phyloP scores from a whole-genome alignment of 2,797 vertebrate species.

The Melanotaenia boesemani region DNA sequence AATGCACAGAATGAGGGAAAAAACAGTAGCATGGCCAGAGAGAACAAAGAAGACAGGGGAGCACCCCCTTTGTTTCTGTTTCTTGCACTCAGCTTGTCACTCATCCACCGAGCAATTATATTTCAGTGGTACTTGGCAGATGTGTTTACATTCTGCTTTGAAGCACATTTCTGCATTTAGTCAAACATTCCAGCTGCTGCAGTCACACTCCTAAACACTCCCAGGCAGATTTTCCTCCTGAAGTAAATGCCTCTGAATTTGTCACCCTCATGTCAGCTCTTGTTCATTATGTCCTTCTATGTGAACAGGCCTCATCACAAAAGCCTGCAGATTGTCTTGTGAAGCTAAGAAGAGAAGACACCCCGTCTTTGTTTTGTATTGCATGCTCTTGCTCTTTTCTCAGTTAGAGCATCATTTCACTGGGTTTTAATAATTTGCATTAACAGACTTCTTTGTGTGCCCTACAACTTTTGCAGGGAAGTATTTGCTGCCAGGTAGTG shows the following conservation, averaged over 20 bases:
- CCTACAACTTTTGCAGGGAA: conserved; percentile 47
- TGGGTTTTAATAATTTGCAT: conserved; percentile 60
- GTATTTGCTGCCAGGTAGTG: conserved; percentile 41
- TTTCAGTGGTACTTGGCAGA: conserved; percentile 3
- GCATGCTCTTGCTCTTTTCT: conserved; percentile 34
- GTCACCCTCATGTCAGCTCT: conserved; percentile 28
- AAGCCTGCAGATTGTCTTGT: conserved; percentile 22
- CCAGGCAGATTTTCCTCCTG: conserved; percentile 18
- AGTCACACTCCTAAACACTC: conserved; percentile 5
- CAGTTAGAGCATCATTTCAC: conserved; percentile 39
- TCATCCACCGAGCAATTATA: background rate
- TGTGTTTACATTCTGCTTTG: conserved; percentile 15
- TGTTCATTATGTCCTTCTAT: conserved; percentile 10
- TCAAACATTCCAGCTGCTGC: conserved; percentile 16
- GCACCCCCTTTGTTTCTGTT: conserved; percentile 12
- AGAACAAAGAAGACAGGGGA: conserved; percentile 22
- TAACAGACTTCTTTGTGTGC: conserved; percentile 45
- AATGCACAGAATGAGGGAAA: conserved; percentile 40
- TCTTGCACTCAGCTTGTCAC: background rate
- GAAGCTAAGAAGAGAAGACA: conserved; percentile 28
- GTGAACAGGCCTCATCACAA: conserved; percentile 22
- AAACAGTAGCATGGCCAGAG: conserved; percentile 4
- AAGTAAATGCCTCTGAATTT: conserved; percentile 13
- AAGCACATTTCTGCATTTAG: conserved; percentile 21
- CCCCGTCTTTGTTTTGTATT: conserved; percentile 13